Evolutionary conservation across 1,140 invertebrate species (phyloP), one percentile per base, ranked within the genome.

Genomic region (Caenorhabditis tropicalis): DNA sequence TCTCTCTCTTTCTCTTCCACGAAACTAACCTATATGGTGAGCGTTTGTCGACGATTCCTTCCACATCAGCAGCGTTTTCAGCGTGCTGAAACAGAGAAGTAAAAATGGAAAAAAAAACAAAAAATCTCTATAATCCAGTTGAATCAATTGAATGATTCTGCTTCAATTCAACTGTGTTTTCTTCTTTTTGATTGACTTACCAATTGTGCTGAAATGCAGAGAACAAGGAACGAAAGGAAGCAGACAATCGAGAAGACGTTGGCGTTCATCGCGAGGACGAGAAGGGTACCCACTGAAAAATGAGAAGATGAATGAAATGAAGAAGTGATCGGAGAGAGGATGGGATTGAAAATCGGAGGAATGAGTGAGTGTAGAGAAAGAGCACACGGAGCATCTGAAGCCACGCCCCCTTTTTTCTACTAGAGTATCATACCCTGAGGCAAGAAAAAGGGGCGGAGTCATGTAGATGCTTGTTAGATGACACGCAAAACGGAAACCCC

Each of bases 11-110:
- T 16, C 21, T 51, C 9, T 46, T 46, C 43, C 43, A 6, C 12
- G 10, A 12, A 53, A 53, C 53, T 39, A 46, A 82, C 81, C 81
- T 82, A 53, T 82, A 82, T 43, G 81, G 81, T 39, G 81, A 82
- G 49, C 81, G 65, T 74, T 74, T 74, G 65, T 74, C 65, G 19
- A 74, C 36, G 65, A 74, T 46, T 74, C 65, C 65, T 43, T 43
- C 65, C 65, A 43, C 65, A 5, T 74, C 65, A 43, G 36, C 29
- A 19, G 65, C 65, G n/a, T 43, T 74, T 16, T 74, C 65, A 74
- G 65, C 65, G 36, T 39, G 33, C 65, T 74, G 36, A 43, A 74
- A 74, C 9, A 7, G 6, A 12, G 43, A 31, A 43, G 21, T n/a
- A 74, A 12, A 74, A 33, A 24, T 24, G 9, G 3, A 39, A 46